Conservation (phyloP, 2,113 vertebrate species). For the Forbesichthys agassizii region DNA sequence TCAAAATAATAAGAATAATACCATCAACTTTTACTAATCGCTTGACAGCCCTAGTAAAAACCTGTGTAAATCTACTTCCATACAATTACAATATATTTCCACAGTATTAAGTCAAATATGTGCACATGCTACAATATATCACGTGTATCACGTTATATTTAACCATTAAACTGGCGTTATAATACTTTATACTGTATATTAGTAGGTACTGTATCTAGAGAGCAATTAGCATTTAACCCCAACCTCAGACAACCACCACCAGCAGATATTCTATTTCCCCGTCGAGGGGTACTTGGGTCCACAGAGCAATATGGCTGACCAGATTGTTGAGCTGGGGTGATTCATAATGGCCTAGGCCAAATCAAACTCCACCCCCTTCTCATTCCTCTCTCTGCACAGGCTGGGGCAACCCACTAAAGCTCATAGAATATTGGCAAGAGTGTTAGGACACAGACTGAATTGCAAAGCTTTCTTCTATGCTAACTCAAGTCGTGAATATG, state of each 20-base stretch:
- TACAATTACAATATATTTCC: too few species aligned
- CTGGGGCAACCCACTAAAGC: constrained; percentile 45
- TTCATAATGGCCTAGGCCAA: constrained; percentile 37
- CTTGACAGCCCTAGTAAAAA: too few species aligned
- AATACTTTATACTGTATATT: background rate
- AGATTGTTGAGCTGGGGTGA: constrained; percentile 53
- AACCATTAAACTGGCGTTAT: background rate
- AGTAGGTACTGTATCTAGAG: constrained; percentile 1
- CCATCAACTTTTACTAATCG: too few species aligned
- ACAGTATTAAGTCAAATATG: too few species aligned
- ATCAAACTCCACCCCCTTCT: constrained; percentile 11
- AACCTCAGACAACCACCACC: constrained; percentile 12
- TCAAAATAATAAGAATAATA: too few species aligned
- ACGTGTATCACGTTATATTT: background rate
- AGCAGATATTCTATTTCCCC: constrained; percentile 26
- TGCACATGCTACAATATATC: too few species aligned
- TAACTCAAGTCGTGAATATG: constrained; percentile 45
- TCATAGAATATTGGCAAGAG: constrained; percentile 37
- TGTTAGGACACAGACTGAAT: constrained; percentile 35
- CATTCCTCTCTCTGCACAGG: background rate
- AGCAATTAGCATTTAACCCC: constrained; percentile 12
- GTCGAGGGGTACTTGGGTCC: constrained; percentile 42
- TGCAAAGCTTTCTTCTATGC: constrained; percentile 36
- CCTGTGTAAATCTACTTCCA: too few species aligned
- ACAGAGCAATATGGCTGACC: constrained; percentile 65